phyloP scores from a whole-genome alignment of 2,797 vertebrate species.

The Gouania willdenowi region DNA sequence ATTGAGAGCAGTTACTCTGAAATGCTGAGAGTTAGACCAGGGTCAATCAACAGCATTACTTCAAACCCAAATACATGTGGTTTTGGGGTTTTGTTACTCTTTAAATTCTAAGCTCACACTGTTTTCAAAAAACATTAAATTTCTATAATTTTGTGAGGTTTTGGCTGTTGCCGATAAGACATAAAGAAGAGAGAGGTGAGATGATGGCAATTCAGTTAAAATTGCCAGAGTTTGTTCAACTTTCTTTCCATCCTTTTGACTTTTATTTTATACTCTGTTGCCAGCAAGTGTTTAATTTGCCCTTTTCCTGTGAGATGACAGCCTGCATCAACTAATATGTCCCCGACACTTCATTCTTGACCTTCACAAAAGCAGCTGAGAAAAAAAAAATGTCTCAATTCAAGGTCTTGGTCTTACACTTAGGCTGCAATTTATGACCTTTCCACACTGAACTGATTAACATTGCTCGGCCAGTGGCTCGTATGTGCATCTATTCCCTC shows the following conservation, averaged over 20 bases:
- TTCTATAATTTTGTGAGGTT: slow-evolving; percentile 30
- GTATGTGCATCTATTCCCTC: too few relatives aligned
- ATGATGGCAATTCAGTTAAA: too few relatives aligned
- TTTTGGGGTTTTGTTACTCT: too few relatives aligned
- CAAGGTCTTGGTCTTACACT: too few relatives aligned
- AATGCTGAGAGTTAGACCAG: too few relatives aligned
- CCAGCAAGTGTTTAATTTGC: background rate
- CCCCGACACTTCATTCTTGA: background rate
- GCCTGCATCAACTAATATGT: background rate
- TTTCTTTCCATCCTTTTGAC: background rate
- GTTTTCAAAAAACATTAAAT: slow-evolving; percentile 21
- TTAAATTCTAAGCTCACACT: slow-evolving; percentile 13
- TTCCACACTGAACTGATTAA: too few relatives aligned
- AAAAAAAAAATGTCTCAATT: too few relatives aligned
- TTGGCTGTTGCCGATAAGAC: slow-evolving; percentile 12
- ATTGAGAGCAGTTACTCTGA: too few relatives aligned
- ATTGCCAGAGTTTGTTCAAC: background rate
- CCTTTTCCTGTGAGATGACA: background rate
- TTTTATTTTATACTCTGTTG: background rate
- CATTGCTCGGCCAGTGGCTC: too few relatives aligned
- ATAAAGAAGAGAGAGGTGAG: slow-evolving; percentile 3
- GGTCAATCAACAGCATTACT: too few relatives aligned
- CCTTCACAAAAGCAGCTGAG: background rate
- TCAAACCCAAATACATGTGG: too few relatives aligned
- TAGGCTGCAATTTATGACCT: too few relatives aligned